A percentile compares a stretch with the other conserved stretches of the same genome.
Conservation (phyloP, 92 coral and sea anemone species). For the Epizoanthus ramosus region DNA sequence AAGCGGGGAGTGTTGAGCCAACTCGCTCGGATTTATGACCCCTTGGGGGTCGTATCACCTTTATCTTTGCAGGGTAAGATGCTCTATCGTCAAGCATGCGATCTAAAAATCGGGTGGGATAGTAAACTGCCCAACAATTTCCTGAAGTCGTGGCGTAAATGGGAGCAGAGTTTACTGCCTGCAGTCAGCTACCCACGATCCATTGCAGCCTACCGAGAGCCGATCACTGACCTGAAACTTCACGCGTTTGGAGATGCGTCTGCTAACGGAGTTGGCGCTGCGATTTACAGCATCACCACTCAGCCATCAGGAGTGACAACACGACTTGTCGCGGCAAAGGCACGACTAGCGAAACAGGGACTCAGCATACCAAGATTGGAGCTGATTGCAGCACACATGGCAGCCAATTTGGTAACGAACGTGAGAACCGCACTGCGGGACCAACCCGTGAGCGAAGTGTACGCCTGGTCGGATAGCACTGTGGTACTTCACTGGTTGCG, state of each 20-base stretch:
- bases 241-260: conserved; percentile 46
- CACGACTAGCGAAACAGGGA: background rate
- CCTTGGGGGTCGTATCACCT: too few species aligned
- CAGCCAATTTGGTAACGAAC: conserved; percentile 26
- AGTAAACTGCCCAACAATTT: background rate
- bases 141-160: background rate
- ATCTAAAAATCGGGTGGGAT: too few species aligned
- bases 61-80: too few species aligned
- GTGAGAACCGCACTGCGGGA: conserved; percentile 8
- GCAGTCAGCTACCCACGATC: background rate
- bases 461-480: conserved; percentile 12
- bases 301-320: conserved; percentile 3
- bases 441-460: background rate
- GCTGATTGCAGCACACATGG: conserved; percentile 27
- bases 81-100: too few species aligned
- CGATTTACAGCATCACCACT: conserved; percentile 18
- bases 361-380: conserved; percentile 27
- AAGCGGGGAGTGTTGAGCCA: too few species aligned
- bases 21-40: too few species aligned
- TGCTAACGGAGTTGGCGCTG: conserved; percentile 20
- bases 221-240: background rate
- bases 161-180: background rate
- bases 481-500: conserved; percentile 30
- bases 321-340: background rate
- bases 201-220: background rate